Percentiles rank a stretch among this genome's conserved stretches.
Conservation (phyloP, 2,113 vertebrate genomes). For the Osmerus eperlanus region DNA sequence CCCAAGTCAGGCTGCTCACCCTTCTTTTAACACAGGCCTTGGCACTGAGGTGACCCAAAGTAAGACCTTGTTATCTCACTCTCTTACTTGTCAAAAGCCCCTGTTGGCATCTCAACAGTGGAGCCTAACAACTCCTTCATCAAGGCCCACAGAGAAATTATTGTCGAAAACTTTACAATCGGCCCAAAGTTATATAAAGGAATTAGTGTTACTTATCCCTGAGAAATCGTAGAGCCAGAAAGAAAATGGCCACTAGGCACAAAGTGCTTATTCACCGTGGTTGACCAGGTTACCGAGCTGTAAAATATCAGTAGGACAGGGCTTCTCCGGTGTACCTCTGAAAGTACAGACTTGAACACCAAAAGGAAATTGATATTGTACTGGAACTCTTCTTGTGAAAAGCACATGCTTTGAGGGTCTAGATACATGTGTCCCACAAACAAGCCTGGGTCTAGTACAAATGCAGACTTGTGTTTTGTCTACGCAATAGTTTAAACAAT, state of each 20-base stretch:
- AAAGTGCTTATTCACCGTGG: slow-evolving; percentile 59
- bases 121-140: slow-evolving; percentile 55
- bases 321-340: slow-evolving; percentile 32
- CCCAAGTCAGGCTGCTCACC: slow-evolving; percentile 5
- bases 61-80: slow-evolving; percentile 22
- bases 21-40: slow-evolving; percentile 34
- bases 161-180: slow-evolving; percentile 62
- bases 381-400: background rate
- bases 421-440: background rate
- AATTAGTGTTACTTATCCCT: slow-evolving; percentile 69
- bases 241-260: slow-evolving; percentile 51
- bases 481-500: too few relatives aligned
- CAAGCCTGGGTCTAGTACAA: too few relatives aligned
- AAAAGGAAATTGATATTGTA: slow-evolving; percentile 14
- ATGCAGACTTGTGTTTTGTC: too few relatives aligned
- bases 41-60: slow-evolving; percentile 1
- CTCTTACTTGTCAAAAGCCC: slow-evolving; percentile 6
- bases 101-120: slow-evolving; percentile 16
- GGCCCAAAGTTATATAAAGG: slow-evolving; percentile 25
- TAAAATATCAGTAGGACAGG: slow-evolving; percentile 55
- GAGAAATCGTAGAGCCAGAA: slow-evolving; percentile 67
- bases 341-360: background rate
- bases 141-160: slow-evolving; percentile 69
- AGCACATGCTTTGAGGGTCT: background rate
- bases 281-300: slow-evolving; percentile 27